phyloP scores from a whole-genome alignment of 2,888 invertebrate species.

The Trissoscelio sp. region DNA sequence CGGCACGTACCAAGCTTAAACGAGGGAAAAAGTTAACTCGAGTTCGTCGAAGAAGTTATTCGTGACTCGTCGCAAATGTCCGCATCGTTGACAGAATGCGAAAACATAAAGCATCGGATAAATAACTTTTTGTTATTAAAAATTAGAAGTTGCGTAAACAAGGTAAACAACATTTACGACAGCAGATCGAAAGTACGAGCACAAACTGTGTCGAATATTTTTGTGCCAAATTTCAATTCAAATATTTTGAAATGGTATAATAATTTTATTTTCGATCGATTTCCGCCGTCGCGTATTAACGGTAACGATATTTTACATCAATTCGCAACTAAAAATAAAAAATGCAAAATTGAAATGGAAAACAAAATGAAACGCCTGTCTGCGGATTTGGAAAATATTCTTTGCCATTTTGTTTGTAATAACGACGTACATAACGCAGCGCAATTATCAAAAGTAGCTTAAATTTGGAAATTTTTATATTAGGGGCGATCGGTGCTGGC shows the following conservation, averaged over 20 bases:
- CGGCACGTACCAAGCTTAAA: conserved; percentile 68
- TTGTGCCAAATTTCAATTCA: background rate
- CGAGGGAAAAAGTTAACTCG: conserved; percentile 69
- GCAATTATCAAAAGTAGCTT: conserved; percentile 66
- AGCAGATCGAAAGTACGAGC: no score
- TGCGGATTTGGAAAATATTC: conserved; percentile 8
- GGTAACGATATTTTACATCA: no score
- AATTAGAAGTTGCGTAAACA: conserved; percentile 25
- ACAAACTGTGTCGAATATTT: background rate
- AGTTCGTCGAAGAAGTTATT: conserved; percentile 69
- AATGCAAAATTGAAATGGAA: no score
- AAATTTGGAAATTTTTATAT: conserved; percentile 53
- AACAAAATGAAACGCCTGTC: background rate
- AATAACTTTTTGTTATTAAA: conserved; percentile 65
- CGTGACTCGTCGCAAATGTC: conserved; percentile 69
- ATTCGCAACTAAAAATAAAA: no score
- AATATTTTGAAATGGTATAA: no score
- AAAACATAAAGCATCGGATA: conserved; percentile 62
- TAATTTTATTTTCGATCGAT: no score
- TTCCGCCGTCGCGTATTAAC: no score
- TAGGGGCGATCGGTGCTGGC: conserved; percentile 50
- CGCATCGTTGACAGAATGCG: conserved; percentile 64
- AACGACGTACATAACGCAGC: background rate
- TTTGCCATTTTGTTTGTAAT: conserved; percentile 27
- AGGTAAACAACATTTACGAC: conserved; percentile 10